A percentile compares a stretch with the other conserved stretches of the same genome.
phyloP scores from a whole-genome alignment of 2,113 vertebrate genomes.

The Catharus bicknelli region DNA sequence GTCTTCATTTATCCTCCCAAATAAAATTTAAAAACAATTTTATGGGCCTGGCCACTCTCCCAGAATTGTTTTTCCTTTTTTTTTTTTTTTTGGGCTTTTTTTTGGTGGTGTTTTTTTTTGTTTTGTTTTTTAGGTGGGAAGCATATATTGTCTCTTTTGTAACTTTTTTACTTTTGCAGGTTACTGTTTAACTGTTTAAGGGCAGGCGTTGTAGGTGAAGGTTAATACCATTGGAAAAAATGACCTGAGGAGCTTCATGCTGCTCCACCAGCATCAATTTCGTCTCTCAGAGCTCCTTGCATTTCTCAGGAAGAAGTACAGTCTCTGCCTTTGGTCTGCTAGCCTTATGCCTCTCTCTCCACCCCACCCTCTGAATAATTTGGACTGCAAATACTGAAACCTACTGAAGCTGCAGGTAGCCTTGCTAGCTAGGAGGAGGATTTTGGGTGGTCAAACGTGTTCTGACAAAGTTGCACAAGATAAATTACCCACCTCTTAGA shows the following conservation, averaged over 20 bases:
- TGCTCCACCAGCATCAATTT: neutral
- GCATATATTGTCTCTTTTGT: constrained; percentile 43
- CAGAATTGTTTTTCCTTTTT: neutral
- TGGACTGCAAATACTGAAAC: neutral
- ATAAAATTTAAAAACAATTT: constrained; percentile 33
- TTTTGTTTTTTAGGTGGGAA: neutral
- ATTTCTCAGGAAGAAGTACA: neutral
- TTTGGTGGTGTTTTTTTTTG: too few species aligned
- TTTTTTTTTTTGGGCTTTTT: too few species aligned
- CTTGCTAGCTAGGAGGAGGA: constrained; percentile 24
- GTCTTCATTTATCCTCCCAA: constrained; percentile 24
- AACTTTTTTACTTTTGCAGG: constrained; percentile 61
- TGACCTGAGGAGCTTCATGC: neutral
- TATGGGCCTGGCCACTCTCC: neutral
- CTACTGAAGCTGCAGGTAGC: neutral
- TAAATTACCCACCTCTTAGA: constrained; percentile 30
- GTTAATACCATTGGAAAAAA: constrained; percentile 15
- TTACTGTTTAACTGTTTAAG: constrained; percentile 54
- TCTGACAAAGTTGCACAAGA: constrained; percentile 39
- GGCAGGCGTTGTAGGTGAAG: constrained; percentile 34
- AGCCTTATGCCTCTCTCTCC: neutral
- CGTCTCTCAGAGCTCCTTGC: neutral
- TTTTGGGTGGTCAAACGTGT: constrained; percentile 49
- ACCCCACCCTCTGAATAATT: neutral
- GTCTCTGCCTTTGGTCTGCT: neutral